A percentile compares a stretch with the other conserved stretches of the same genome.
phyloP scores from a whole-genome alignment of 2,888 invertebrate species.

The Sphaeridia pumilis region DNA sequence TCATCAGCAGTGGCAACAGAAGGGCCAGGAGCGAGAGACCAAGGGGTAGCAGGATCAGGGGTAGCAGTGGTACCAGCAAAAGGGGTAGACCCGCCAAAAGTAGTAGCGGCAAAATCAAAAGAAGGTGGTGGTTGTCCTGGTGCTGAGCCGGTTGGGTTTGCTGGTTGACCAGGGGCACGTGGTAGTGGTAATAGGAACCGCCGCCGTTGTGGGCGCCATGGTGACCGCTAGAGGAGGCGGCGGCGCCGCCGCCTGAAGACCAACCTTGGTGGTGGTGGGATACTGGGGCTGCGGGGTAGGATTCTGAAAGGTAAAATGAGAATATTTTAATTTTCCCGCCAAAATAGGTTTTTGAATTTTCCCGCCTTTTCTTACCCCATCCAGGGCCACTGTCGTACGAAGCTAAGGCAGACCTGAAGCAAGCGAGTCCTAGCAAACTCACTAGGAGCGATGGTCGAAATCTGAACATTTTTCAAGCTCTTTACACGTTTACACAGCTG shows the following conservation, averaged over 20 bases:
- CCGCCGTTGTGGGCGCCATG: conserved; percentile 20
- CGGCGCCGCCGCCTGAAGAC: too few relatives aligned
- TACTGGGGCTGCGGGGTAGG: conserved; percentile 27
- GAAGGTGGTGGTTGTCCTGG: conserved; percentile 17
- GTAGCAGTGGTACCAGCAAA: conserved; percentile 27
- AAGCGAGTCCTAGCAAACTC: background rate
- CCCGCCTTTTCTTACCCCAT: too few relatives aligned
- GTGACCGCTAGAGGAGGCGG: too few relatives aligned
- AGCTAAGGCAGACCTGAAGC: background rate
- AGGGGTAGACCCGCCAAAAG: conserved; percentile 23
- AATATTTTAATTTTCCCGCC: background rate
- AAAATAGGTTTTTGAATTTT: too few relatives aligned
- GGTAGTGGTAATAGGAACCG: conserved; percentile 35
- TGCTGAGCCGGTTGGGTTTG: conserved; percentile 16
- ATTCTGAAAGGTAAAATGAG: conserved; percentile 9
- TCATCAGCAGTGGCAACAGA: conserved; percentile 20
- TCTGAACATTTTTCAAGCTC: background rate
- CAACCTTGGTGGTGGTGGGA: conserved; percentile 17
- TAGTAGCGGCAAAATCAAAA: conserved; percentile 24
- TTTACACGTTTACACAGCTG: too few relatives aligned
- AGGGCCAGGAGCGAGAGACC: conserved; percentile 31
- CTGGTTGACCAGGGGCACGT: conserved; percentile 34
- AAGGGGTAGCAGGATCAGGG: conserved; percentile 27
- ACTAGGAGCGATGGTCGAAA: background rate
- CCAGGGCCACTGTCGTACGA: conserved; percentile 10